Percentiles rank a stretch among this genome's conserved stretches.
Conservation (phyloP, 2,797 vertebrate species). For the Sebastes ruberrimus region DNA sequence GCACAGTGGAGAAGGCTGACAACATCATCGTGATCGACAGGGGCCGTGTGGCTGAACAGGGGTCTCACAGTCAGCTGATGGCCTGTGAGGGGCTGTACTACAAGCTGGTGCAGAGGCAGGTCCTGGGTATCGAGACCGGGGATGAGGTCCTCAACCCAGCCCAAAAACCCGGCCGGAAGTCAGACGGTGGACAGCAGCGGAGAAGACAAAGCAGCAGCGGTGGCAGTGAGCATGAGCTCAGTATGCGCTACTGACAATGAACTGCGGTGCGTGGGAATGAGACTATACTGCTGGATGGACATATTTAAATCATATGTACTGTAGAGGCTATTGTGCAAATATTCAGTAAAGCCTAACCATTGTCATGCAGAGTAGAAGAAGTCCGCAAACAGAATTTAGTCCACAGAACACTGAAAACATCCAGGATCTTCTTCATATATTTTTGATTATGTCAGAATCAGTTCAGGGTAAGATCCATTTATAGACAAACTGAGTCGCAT, state of each 20-base stretch:
- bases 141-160: conserved; percentile 35
- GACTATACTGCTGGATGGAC: neutral
- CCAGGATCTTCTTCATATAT: neutral
- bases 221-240: conserved; percentile 61
- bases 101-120: conserved; percentile 93
- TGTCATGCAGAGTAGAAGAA: neutral
- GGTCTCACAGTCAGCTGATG: conserved; percentile 90
- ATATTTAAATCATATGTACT: neutral
- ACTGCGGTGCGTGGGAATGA: neutral
- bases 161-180: neutral
- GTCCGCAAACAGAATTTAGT: neutral
- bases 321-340: neutral
- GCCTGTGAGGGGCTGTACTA: conserved; percentile 88
- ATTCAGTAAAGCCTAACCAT: neutral
- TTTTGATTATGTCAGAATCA: neutral
- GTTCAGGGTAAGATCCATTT: neutral
- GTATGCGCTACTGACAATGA: conserved; percentile 62
- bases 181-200: neutral
- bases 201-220: conserved; percentile 56
- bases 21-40: conserved; percentile 72
- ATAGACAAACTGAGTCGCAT: neutral
- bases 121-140: conserved; percentile 83
- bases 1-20: conserved; percentile 90
- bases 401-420: neutral
- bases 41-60: conserved; percentile 90